phyloP scores from a whole-genome alignment of 2,797 vertebrate genomes.

The Diceros bicornis region DNA sequence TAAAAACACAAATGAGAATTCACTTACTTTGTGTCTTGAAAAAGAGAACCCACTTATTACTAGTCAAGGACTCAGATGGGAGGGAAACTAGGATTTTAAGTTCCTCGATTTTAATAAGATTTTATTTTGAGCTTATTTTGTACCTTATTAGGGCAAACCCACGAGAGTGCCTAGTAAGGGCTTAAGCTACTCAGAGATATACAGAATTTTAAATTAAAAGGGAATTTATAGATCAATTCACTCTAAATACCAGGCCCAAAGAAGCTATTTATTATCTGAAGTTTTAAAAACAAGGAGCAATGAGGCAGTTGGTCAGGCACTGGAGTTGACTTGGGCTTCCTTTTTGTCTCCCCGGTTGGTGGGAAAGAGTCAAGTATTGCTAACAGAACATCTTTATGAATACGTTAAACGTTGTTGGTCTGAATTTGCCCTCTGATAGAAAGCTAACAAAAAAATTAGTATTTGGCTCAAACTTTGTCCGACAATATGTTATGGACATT shows the following conservation, averaged over 20 bases:
- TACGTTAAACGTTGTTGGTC: neutral
- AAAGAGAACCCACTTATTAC: neutral
- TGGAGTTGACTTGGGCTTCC: neutral
- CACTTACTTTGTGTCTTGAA: neutral
- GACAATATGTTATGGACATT: neutral
- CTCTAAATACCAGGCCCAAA: neutral
- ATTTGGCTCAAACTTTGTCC: conserved; percentile 9
- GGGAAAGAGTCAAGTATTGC: conserved; percentile 16
- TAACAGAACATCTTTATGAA: neutral
- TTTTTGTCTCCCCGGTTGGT: neutral
- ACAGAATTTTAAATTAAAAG: neutral
- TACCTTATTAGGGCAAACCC: neutral
- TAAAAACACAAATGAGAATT: neutral
- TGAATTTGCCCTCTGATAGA: neutral
- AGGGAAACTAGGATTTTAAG: neutral
- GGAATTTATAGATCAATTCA: neutral
- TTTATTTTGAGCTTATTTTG: conserved; percentile 11
- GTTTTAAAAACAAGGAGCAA: neutral
- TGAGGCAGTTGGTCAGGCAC: neutral
- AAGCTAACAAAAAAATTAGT: conserved; percentile 33
- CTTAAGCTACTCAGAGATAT: neutral
- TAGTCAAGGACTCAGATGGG: neutral
- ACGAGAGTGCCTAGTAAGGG: neutral
- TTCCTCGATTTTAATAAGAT: neutral
- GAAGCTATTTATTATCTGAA: neutral